phyloP scores from a whole-genome alignment of 2,888 invertebrate genomes.

The Psylliodes chrysocephalus region DNA sequence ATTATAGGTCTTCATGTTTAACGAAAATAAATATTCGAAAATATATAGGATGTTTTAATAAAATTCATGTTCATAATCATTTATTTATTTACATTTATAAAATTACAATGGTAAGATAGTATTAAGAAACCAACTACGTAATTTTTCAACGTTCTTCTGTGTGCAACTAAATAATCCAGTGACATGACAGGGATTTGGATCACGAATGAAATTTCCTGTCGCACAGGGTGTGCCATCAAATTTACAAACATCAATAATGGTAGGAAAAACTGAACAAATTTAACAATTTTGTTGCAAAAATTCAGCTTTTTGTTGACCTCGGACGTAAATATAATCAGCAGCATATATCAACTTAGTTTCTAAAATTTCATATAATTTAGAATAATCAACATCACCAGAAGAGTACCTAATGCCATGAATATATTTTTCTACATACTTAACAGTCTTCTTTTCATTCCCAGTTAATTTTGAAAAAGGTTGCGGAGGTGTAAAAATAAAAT shows the following conservation, averaged over 20 bases:
- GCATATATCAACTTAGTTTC: not conserved
- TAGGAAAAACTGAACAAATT: not conserved
- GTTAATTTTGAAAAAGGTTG: not conserved
- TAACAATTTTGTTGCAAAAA: not conserved
- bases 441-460: not conserved
- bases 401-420: not conserved
- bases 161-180: not conserved
- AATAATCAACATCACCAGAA: not conserved
- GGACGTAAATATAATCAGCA: constrained; percentile 3
- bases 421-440: not conserved
- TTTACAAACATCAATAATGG: not conserved
- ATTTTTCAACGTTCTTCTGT: not conserved
- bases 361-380: not conserved
- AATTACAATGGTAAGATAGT: not conserved
- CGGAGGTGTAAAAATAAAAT: not conserved
- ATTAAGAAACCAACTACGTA: not conserved
- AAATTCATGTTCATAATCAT: no score
- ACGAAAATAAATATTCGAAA: no score
- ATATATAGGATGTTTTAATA: no score
- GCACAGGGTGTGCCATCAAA: not conserved
- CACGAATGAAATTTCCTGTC: not conserved
- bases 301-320: not conserved
- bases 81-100: not conserved
- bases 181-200: not conserved
- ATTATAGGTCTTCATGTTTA: no score